phyloP scores from a whole-genome alignment of 2,888 invertebrate genomes.

The Proisotoma minuta region DNA sequence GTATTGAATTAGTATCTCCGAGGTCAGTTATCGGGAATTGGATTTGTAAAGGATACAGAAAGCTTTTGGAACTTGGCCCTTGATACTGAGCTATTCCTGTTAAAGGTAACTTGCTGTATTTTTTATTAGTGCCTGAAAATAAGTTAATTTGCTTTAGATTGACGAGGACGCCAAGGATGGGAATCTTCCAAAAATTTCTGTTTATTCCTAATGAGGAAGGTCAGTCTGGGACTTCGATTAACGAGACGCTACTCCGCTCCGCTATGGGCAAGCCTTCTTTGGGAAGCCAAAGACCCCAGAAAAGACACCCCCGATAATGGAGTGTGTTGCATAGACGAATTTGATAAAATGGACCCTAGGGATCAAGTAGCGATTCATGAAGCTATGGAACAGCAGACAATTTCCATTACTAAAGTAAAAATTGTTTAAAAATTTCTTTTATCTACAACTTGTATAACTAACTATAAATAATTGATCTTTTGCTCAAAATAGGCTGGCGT shows the following conservation, averaged over 20 bases:
- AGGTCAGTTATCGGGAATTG: neutral
- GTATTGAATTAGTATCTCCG: neutral
- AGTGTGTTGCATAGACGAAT: slow-evolving; percentile 98
- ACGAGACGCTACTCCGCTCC: too few species aligned
- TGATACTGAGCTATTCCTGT: neutral
- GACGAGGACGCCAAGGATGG: too few species aligned
- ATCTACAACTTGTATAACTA: neutral
- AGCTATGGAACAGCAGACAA: slow-evolving; percentile 99
- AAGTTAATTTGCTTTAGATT: too few species aligned
- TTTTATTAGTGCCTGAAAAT: too few species aligned
- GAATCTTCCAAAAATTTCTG: too few species aligned
- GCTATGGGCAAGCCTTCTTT: too few species aligned
- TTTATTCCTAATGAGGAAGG: too few species aligned
- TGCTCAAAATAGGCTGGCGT: slow-evolving; percentile 95
- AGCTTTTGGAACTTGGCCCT: neutral
- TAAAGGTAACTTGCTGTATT: too few species aligned
- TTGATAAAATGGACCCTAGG: slow-evolving; percentile 96
- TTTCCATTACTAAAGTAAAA: slow-evolving; percentile 86
- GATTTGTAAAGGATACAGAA: neutral
- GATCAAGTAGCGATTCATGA: slow-evolving; percentile 99
- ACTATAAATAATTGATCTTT: slow-evolving; percentile 28
- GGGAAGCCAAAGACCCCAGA: too few species aligned
- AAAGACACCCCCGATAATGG: too few species aligned
- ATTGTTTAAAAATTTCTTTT: neutral
- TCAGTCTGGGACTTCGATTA: too few species aligned